Evolutionary conservation across 2,888 invertebrate genomes (phyloP), one percentile per base, ranked within the genome.

Genomic region (Pogonocherus hispidulus): DNA sequence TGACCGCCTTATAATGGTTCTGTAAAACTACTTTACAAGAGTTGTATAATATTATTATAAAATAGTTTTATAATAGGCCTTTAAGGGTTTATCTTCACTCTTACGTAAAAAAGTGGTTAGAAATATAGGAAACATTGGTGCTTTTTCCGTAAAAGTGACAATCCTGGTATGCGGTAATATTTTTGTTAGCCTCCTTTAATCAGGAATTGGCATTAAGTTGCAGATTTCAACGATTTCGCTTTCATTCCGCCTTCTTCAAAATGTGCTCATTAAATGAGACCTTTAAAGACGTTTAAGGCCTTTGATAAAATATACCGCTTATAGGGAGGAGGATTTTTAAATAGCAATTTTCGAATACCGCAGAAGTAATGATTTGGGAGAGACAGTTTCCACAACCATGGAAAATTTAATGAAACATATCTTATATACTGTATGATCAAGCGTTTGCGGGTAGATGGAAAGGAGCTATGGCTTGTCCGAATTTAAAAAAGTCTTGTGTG

Each of bases 271-370:
- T 41, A 41, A 41, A 41, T n/a, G 41, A 41, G 41, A 41, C 41
- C 41, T n/a, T n/a, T 41, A 41, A 41, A 41, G 41, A 41, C 41
- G 41, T 41, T 41, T 41, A 41, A 3, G 41, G 16, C 3, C 41
- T 41, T 41, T 41, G 41, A 41, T 41, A 41, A 41, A 41, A 41
- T 41, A 41, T 16, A 16, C 41, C n/a, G 41, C 41, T 41, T 41
- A 41, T 41, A 41, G 3, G 5, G 16, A 5, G 41, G n/a, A 16
- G 11, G 16, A 16, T 41, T 41, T 41, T 41, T n/a, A 41, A 41
- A 41, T 14, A 5, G 4, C n/a, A 11, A 37, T 8, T 37, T n/a
- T n/a, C n/a, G 37, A n/a, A 11, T 27, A 37, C 11, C 11, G n/a
- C n/a, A 11, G n/a, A 14, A 14, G 14, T n/a, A 41, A 41, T 41